These are phyloP conservation scores for Paedocypris sp. DNA, from an alignment of 2,113 vertebrate genomes.

Conservation along the genomic window DNA sequence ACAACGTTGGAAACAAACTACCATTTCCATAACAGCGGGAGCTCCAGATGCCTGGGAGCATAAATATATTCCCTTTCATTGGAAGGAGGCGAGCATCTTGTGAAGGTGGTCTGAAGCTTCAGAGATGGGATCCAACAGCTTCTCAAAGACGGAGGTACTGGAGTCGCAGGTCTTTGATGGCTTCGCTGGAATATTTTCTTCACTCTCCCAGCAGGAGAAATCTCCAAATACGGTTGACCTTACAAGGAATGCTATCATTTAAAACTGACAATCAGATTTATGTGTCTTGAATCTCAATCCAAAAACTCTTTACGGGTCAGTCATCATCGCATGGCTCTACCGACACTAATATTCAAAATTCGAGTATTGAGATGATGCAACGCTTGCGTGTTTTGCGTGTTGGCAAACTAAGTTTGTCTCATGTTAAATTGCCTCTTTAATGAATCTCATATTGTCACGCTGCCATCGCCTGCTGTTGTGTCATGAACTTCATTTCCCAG, in stretches of 20 bases:
- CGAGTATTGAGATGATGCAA: no score
- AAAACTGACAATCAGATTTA: neutral
- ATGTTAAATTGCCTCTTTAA: no score
- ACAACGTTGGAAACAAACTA: slow-evolving; percentile 42
- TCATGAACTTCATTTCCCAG: no score
- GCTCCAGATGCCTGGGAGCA: slow-evolving; percentile 14
- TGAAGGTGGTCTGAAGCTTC: slow-evolving; percentile 22
- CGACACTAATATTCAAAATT: no score
- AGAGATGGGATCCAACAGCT: slow-evolving; percentile 43
- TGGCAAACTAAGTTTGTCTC: no score
- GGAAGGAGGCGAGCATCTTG: slow-evolving; percentile 22
- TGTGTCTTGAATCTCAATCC: neutral
- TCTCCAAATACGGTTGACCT: slow-evolving; percentile 10
- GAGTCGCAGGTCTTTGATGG: slow-evolving; percentile 41
- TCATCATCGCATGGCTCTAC: no score
- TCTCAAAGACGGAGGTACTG: slow-evolving; percentile 32
- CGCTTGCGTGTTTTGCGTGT: no score
- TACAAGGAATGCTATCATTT: neutral
- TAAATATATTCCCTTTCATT: slow-evolving; percentile 33
- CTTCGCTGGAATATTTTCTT: slow-evolving; percentile 24
- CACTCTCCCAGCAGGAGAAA: neutral
- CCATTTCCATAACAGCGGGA: slow-evolving; percentile 40
- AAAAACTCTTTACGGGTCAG: neutral
- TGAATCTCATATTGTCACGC: no score
- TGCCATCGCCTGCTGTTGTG: no score